Evolutionary conservation across 2,797 vertebrate species (phyloP).

Genomic region (Chelon auratus): DNA sequence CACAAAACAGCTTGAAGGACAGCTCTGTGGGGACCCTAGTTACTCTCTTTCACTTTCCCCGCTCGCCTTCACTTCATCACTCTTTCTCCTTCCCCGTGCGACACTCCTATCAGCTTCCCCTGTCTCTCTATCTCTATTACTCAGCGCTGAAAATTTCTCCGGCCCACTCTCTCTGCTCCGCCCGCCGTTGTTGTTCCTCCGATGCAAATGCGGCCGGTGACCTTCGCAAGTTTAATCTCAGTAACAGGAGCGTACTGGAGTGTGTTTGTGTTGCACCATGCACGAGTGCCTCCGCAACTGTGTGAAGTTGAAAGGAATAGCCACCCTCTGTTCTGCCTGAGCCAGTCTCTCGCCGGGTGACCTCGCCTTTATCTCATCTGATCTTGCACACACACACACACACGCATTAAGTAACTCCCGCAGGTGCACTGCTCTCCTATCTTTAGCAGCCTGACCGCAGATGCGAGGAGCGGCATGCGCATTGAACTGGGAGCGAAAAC

Average conservation of each 20-base stretch:
- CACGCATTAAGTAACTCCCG: conserved; percentile 41
- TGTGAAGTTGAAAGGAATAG: conserved; percentile 70
- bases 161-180: conserved; percentile 4
- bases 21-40: conserved; percentile 64
- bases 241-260: conserved; percentile 37
- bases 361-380: conserved; percentile 73
- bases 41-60: conserved; percentile 68
- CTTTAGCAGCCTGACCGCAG: conserved; percentile 26
- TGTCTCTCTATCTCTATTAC: conserved; percentile 37
- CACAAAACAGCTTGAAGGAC: conserved; percentile 77
- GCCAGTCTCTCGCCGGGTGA: conserved; percentile 59
- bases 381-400: conserved; percentile 34
- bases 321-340: conserved; percentile 65
- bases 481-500: conserved; percentile 49
- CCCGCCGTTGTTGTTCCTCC: conserved; percentile 34
- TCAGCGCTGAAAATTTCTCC: conserved; percentile 15
- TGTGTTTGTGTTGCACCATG: conserved; percentile 53
- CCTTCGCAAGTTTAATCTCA: conserved; percentile 66
- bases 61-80: conserved; percentile 62
- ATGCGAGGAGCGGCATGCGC: conserved; percentile 36
- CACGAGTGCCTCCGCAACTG: conserved; percentile 44
- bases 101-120: conserved; percentile 36
- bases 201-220: conserved; percentile 66
- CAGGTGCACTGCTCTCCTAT: conserved; percentile 37
- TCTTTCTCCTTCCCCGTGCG: conserved; percentile 32